These are phyloP conservation scores for Drosophila kohkoa DNA, from an alignment of 1,140 invertebrate species.

Conservation along the genomic window DNA sequence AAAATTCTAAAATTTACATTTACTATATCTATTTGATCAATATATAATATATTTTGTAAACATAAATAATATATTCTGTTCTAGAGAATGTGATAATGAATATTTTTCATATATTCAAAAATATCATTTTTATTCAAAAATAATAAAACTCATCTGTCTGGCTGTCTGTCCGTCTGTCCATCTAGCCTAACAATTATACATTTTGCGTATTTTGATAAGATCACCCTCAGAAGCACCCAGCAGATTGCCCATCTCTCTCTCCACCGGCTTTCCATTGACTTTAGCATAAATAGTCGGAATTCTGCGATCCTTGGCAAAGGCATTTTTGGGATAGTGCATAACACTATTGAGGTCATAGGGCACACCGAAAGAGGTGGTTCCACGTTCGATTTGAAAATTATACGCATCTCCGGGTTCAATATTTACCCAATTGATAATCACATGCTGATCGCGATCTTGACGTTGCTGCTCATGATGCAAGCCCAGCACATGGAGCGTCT, in stretches of 20 bases:
- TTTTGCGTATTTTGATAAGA: conserved; percentile 66
- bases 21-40: too few relatives aligned
- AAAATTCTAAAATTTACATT: too few relatives aligned
- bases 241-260: conserved; percentile 72
- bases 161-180: too few relatives aligned
- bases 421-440: conserved; percentile 85
- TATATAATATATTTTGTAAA: too few relatives aligned
- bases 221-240: conserved; percentile 69
- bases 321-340: conserved; percentile 86
- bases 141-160: too few relatives aligned
- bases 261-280: conserved; percentile 50
- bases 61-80: too few relatives aligned
- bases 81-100: too few relatives aligned
- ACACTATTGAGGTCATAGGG: conserved; percentile 85
- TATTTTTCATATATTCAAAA: too few relatives aligned
- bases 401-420: conserved; percentile 39
- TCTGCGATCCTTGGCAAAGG: conserved; percentile 84
- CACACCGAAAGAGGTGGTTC: conserved; percentile 69
- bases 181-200: conserved; percentile 61
- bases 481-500: conserved; percentile 86
- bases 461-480: conserved; percentile 87
- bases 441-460: conserved; percentile 86
- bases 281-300: conserved; percentile 67
- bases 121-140: too few relatives aligned
- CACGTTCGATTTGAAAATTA: conserved; percentile 68